Evolutionary conservation across 1,140 invertebrate species (phyloP).

Genomic region (Drosophila micromelanica): DNA sequence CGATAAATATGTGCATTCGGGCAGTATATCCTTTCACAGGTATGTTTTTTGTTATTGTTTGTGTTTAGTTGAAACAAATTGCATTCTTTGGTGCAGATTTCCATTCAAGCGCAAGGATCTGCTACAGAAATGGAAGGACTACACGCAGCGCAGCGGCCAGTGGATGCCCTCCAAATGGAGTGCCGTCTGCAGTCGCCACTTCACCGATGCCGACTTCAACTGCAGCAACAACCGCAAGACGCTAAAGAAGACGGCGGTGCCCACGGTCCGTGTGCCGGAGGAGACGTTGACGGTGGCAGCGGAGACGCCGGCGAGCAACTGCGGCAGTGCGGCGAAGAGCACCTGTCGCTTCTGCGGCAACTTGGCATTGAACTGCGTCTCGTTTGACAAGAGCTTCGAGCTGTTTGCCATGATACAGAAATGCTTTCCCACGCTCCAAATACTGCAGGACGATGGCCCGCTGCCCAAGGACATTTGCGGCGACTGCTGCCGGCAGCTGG

Average conservation of each 20-base stretch:
- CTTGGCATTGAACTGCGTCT: conserved; percentile 53
- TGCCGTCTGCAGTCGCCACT: conserved; percentile 76
- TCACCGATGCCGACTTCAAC: conserved; percentile 68
- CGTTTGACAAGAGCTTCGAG: conserved; percentile 75
- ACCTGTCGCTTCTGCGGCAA: conserved; percentile 74
- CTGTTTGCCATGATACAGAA: conserved; percentile 79
- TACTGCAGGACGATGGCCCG: conserved; percentile 75
- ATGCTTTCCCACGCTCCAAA: conserved; percentile 80
- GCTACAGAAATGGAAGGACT: conserved; percentile 74
- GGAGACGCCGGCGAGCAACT: conserved; percentile 10
- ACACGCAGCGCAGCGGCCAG: conserved; percentile 62
- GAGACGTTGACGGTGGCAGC: conserved; percentile 8
- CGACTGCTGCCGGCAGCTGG: conserved; percentile 60
- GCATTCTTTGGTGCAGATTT: conserved; percentile 51
- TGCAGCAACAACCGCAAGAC: conserved; percentile 70
- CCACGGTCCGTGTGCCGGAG: conserved; percentile 42
- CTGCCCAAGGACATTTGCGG: conserved; percentile 75
- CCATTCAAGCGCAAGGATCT: conserved; percentile 73
- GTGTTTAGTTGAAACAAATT: background rate
- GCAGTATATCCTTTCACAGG: conserved; percentile 82
- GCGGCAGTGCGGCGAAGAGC: conserved; percentile 30
- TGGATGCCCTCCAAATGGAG: conserved; percentile 82
- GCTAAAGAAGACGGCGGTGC: conserved; percentile 74
- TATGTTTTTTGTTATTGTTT: conserved; percentile 8
- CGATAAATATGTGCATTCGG: conserved; percentile 78